Percentiles rank a stretch among this genome's conserved stretches.
phyloP scores from a whole-genome alignment of 2,113 vertebrate species.

The Rattus rattus region DNA sequence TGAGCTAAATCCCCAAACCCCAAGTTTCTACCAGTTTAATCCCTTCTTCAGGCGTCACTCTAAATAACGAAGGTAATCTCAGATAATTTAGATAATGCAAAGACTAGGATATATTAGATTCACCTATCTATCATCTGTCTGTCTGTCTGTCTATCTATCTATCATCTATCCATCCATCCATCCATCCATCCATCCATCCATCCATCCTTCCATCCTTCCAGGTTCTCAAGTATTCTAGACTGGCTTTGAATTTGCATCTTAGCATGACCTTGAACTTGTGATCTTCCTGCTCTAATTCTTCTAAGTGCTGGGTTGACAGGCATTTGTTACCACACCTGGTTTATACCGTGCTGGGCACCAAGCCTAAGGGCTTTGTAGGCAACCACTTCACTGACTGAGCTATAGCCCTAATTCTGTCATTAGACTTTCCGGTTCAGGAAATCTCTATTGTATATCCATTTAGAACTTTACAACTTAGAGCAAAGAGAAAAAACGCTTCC shows the following conservation, averaged over 20 bases:
- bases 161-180: background rate
- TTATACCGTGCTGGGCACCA: background rate
- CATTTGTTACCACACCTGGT: background rate
- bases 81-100: constrained; percentile 43
- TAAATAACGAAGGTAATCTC: constrained; percentile 21
- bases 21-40: background rate
- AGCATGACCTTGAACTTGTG: background rate
- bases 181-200: background rate
- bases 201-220: background rate
- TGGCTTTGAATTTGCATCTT: too few species aligned
- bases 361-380: background rate
- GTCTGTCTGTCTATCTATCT: too few species aligned
- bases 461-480: constrained; percentile 38
- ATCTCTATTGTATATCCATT: constrained; percentile 21
- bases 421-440: background rate
- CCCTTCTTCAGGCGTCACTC: background rate
- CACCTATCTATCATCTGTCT: background rate
- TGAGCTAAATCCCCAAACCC: too few species aligned
- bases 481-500: constrained; percentile 1
- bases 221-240: background rate
- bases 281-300: background rate
- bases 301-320: background rate
- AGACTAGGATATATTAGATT: background rate
- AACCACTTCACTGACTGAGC: too few species aligned
- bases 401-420: background rate